Conservation (phyloP, 2,797 vertebrate genomes). For the Danio kyathit region DNA sequence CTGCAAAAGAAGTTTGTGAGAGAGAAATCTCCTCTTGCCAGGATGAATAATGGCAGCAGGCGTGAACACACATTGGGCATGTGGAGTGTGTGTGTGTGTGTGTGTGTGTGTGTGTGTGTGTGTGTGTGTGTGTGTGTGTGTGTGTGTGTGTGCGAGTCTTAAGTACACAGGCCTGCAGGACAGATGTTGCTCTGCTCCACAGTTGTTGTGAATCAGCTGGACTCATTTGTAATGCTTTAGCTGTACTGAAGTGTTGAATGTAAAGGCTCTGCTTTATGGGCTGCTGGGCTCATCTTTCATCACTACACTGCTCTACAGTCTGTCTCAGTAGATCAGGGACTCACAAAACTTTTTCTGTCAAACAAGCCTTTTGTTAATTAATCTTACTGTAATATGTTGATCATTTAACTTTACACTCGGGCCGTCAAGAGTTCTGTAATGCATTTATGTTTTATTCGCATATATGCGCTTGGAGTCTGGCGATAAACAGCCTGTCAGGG, state of each 20-base stretch:
- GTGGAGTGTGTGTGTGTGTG: conserved; percentile 82
- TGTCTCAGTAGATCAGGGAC: too few species aligned
- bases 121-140: conserved; percentile 75
- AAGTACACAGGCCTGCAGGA: conserved; percentile 73
- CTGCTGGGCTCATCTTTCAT: too few species aligned
- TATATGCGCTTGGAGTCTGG: too few species aligned
- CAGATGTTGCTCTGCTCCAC: conserved; percentile 81
- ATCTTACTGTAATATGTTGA: too few species aligned
- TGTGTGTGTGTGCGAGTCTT: conserved; percentile 73
- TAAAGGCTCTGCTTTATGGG: too few species aligned
- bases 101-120: conserved; percentile 76
- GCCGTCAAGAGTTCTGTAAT: too few species aligned
- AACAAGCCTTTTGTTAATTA: too few species aligned
- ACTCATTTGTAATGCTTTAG: conserved; percentile 51
- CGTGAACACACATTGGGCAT: conserved; percentile 85
- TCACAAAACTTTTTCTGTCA: too few species aligned
- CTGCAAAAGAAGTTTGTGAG: conserved; percentile 80
- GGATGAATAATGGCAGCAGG: conserved; percentile 89
- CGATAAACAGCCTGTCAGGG: too few species aligned
- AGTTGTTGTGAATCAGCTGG: conserved; percentile 62
- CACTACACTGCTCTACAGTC: conserved; percentile 5
- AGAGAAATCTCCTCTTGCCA: conserved; percentile 81
- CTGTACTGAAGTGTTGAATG: conserved; percentile 48
- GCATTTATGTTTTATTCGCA: too few species aligned
- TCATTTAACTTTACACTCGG: too few species aligned